Percentiles rank a stretch among this genome's conserved stretches.
Evolutionary conservation across 2,797 vertebrate species (phyloP).

Genomic region (Furcifer pardalis): DNA sequence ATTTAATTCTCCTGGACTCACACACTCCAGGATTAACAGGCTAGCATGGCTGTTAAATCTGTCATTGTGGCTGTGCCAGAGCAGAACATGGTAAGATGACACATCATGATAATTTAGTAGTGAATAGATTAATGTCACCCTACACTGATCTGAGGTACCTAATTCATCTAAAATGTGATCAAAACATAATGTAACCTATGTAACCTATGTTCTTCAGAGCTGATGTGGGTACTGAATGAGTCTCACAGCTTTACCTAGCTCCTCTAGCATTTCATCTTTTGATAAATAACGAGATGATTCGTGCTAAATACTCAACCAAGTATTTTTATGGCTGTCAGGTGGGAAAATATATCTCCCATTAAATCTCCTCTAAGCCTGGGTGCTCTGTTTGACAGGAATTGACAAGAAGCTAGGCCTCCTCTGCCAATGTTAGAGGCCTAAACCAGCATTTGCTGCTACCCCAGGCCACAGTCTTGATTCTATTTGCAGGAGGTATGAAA

Average conservation of each 20-base stretch:
- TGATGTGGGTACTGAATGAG: not conserved
- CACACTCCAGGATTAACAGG: too few relatives aligned
- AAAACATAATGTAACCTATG: not conserved
- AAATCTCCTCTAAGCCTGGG: not conserved
- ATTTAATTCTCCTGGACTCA: too few relatives aligned
- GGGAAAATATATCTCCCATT: not conserved
- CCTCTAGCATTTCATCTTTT: not conserved
- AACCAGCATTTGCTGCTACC: fast-evolving
- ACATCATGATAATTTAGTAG: not conserved
- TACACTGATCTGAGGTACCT: not conserved
- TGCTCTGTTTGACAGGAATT: not conserved
- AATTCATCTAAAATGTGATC: constrained; percentile 7
- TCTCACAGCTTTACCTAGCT: not conserved
- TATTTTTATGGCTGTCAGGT: not conserved
- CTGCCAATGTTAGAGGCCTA: fast-evolving
- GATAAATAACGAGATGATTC: not conserved
- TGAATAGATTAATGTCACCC: not conserved
- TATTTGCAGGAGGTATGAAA: not conserved
- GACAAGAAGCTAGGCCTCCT: constrained; percentile 1
- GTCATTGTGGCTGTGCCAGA: not conserved
- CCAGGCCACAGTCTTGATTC: not conserved
- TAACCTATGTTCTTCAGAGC: not conserved
- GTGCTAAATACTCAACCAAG: not conserved
- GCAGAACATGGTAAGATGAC: not conserved
- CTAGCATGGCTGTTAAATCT: too few relatives aligned